Base-by-base conservation (phyloP, 1,140 invertebrate genomes). In the Adelges cooleyi region DNA sequence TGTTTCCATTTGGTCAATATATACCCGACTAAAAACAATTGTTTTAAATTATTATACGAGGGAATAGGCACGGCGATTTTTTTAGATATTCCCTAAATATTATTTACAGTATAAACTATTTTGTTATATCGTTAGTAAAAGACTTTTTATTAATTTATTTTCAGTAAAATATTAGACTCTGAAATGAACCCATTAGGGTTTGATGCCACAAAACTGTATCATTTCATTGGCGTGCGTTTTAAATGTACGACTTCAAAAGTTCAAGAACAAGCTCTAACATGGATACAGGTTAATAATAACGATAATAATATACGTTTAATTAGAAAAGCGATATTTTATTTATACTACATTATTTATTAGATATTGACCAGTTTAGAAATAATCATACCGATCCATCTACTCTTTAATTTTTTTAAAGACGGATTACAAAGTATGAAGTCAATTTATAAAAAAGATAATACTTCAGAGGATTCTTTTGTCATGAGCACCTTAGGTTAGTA, bases 131-230 rank as follows among this genome's bases (percentile, higher is more conserved):
- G 3, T 10, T 50, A 25, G 11, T 50, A 50, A 13, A 15, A n/a
- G 4, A n/a, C n/a, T n/a, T n/a, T n/a, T n/a, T n/a, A n/a, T n/a
- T n/a, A n/a, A n/a, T n/a, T n/a, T 15, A 65, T 48, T 80, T 80
- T 51, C 68, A 95, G 90, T 70, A 98, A 98, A 84, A 91, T 98
- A 49, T 80, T 98, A 70, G 96, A 99, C 79, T 86, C 92, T 1
- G 92, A 97, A 71, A 89, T 97, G 82, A 92, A 89, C 71, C 91
- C 94, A 33, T 77, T 97, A 17, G 92, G 94, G 22, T 95, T 98
- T 73, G 89, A 94, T 75, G 84, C 90, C 1, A 86, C 89, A 59
- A 89, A 92, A 72, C 89, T 99, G 82, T 99, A 96, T 75, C 87
- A 90, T 70, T 99, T 99, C 77, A 86, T 98, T 13, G 85, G 84